Evolutionary conservation across 2,888 invertebrate genomes (phyloP).

Genomic region (Protodeltote pygarga): DNA sequence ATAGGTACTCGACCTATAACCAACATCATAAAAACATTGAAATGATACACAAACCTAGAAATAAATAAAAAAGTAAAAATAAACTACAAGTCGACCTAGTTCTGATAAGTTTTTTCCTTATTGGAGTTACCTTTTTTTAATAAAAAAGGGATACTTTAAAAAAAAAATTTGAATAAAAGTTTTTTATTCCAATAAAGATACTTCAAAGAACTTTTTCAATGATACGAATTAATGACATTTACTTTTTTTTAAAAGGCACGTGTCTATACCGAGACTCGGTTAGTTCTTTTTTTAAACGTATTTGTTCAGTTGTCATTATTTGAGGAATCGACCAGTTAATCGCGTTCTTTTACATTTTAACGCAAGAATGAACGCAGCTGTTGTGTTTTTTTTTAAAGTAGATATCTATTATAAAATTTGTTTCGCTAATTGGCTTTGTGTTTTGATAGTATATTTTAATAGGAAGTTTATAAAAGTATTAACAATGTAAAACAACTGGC

Average conservation of each 20-base stretch:
- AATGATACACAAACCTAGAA: too few relatives aligned
- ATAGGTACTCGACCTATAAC: too few relatives aligned
- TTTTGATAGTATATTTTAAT: slow-evolving; percentile 40
- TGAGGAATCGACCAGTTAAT: slow-evolving; percentile 64
- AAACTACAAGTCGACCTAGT: too few relatives aligned
- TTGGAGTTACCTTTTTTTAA: too few relatives aligned
- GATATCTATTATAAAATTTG: slow-evolving; percentile 49
- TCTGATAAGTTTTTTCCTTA: too few relatives aligned
- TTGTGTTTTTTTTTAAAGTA: slow-evolving; percentile 52
- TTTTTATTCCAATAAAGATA: too few relatives aligned
- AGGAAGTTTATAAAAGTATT: slow-evolving; percentile 28
- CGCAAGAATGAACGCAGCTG: slow-evolving; percentile 70
- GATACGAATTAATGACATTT: background rate
- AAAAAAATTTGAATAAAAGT: too few relatives aligned
- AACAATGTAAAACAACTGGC: too few relatives aligned
- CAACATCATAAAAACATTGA: too few relatives aligned
- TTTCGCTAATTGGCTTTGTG: slow-evolving; percentile 62
- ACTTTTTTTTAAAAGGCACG: slow-evolving; percentile 35
- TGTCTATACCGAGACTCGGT: slow-evolving; percentile 42
- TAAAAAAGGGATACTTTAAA: too few relatives aligned
- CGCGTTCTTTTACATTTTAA: slow-evolving; percentile 61
- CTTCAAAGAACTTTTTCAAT: too few relatives aligned
- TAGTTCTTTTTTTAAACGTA: slow-evolving; percentile 57
- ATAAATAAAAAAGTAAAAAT: too few relatives aligned
- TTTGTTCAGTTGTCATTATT: slow-evolving; percentile 76